Evolutionary conservation across 2,113 vertebrate species (phyloP), one percentile per base, ranked within the genome.

Genomic region (Psettodes erumei): DNA sequence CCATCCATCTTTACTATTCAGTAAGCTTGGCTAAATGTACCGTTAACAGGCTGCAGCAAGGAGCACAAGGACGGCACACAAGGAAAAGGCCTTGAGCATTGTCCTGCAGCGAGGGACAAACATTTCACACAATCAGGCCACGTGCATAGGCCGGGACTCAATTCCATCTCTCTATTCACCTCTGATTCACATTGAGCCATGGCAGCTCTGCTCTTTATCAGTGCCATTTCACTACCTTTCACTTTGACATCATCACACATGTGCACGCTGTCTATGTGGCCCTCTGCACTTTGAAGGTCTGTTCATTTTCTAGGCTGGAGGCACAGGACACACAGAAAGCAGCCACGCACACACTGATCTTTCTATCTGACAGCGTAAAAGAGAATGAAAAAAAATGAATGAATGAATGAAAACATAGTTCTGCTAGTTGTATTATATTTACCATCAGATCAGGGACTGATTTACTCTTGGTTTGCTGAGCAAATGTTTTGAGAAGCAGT

Each of bases 191-290:
- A 82, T 51, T 77, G 69, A 86, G 71, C 71, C 70, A 28, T 13
- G 30, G 82, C 65, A 66, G 79, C 71, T 82, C 90, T 94, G 90
- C 83, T 90, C 81, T 90, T 92, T 85, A 86, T 91, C 89, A 81
- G 38, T 1, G 61, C 42, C 61, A 53, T 88, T 88, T 88, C 84
- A 37, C 65, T 59, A 71, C 77, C 82, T 74, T 76, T 88, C 42
- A 51, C 51, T 88, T 56, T 68, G 79, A 86, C 84, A 82, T 75
- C 84, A 86, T 76, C 71, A 62, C 71, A 79, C 70, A 59, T 40
- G 75, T 71, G 64, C 61, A 53, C 0, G 12, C 16, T 35, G 59
- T 71, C 76, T 68, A 23, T 73, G 66, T 75, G 79, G 75, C 69
- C 63, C 68, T 84, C 68, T 80, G 82, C 75, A 75, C 75, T 81